These are phyloP conservation scores for Colaptes auratus DNA, from an alignment of 2,113 vertebrate species.

Conservation along the genomic window DNA sequence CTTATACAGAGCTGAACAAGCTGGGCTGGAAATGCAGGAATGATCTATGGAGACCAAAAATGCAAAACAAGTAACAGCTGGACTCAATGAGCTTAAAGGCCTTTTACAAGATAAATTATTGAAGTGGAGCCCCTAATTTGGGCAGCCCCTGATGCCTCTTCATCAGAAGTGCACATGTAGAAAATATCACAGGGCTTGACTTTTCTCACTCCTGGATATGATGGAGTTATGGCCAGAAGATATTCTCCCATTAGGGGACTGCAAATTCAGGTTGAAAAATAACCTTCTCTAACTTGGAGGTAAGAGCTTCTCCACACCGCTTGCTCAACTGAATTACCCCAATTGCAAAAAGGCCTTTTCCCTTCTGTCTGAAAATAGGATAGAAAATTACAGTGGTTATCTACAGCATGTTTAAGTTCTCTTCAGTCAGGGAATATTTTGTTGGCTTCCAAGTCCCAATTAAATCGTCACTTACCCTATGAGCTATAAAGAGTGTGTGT, in stretches of 20 bases:
- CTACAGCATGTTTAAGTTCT: not conserved
- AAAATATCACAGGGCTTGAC: not conserved
- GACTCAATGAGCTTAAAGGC: not conserved
- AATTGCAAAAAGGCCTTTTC: not conserved
- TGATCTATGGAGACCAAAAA: not conserved
- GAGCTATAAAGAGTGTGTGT: not conserved
- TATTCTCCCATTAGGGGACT: not conserved
- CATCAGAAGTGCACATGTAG: fast-evolving
- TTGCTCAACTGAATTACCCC: not conserved
- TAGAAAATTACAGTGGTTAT: constrained; percentile 23
- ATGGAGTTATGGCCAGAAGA: not conserved
- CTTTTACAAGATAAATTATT: not conserved
- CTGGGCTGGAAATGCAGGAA: not conserved
- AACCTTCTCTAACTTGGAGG: not conserved
- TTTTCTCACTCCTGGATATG: not conserved
- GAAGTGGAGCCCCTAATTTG: not conserved
- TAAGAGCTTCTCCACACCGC: not conserved
- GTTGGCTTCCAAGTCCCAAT: constrained; percentile 7
- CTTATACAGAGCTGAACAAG: not conserved
- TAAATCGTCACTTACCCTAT: constrained; percentile 4
- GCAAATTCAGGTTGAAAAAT: not conserved
- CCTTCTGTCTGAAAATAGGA: not conserved
- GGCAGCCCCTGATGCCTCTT: not conserved
- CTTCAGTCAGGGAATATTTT: constrained; percentile 1
- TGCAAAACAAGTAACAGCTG: not conserved